These are phyloP conservation scores for Alosa alosa DNA, from an alignment of 2,113 vertebrate species.

Conservation along the genomic window DNA sequence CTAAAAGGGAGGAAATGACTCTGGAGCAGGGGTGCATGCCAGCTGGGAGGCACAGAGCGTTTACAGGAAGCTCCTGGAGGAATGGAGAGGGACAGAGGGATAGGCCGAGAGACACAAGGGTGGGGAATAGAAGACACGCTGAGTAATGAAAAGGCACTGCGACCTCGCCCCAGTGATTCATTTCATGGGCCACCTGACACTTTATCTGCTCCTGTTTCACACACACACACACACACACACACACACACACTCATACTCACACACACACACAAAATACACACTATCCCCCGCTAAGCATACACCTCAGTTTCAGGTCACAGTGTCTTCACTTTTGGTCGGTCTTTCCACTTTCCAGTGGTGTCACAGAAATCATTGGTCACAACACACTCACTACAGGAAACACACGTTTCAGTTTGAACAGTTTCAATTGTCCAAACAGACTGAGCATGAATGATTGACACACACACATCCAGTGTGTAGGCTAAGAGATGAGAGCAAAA, in stretches of 20 bases:
- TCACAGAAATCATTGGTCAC: constrained; percentile 31
- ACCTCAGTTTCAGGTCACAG: constrained; percentile 63
- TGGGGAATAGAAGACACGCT: constrained; percentile 38
- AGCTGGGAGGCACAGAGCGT: background rate
- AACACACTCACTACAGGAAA: background rate
- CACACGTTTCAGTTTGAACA: background rate
- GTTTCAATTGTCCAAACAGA: background rate
- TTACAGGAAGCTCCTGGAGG: constrained; percentile 12
- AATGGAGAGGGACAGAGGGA: constrained; percentile 9
- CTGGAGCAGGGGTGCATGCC: background rate
- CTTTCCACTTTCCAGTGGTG: constrained; percentile 34
- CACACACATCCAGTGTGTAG: background rate
- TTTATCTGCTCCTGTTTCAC: constrained; percentile 31
- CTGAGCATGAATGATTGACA: background rate
- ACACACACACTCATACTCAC: constrained; percentile 25
- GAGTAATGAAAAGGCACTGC: constrained; percentile 55
- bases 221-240: constrained; percentile 34
- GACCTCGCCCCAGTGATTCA: constrained; percentile 69
- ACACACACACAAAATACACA: constrained; percentile 37
- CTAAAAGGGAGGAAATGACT: constrained; percentile 9
- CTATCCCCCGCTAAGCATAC: constrained; percentile 32
- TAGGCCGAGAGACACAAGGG: background rate
- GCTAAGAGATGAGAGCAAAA: background rate
- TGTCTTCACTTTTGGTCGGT: constrained; percentile 53
- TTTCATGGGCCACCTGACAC: constrained; percentile 56